phyloP scores from a whole-genome alignment of 2,888 invertebrate genomes.

The Gisinianus flammeolus region DNA sequence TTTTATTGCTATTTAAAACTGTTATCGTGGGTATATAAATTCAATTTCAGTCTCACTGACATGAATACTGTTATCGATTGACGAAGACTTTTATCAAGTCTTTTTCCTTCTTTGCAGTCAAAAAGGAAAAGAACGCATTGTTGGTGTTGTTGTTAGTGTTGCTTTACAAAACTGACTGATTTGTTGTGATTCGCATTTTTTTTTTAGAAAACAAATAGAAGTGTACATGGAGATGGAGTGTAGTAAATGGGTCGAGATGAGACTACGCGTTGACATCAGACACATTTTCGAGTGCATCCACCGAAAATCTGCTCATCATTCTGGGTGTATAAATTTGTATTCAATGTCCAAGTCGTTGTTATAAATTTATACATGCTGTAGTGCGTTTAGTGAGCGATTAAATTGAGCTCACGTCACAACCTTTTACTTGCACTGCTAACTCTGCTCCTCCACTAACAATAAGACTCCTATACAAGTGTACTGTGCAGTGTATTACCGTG shows the following conservation, averaged over 20 bases:
- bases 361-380: background rate
- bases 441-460: constrained; percentile 16
- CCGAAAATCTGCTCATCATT: constrained; percentile 42
- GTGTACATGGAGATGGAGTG: background rate
- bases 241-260: constrained; percentile 30
- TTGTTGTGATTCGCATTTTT: background rate
- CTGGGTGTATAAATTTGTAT: background rate
- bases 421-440: constrained; percentile 29
- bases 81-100: too few species aligned
- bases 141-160: too few species aligned
- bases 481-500: too few species aligned
- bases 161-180: too few species aligned
- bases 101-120: too few species aligned
- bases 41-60: too few species aligned
- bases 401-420: constrained; percentile 19
- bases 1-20: too few species aligned
- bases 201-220: background rate
- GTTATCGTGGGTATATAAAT: too few species aligned
- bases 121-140: too few species aligned
- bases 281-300: constrained; percentile 42
- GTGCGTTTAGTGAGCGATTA: background rate
- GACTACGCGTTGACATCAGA: constrained; percentile 31
- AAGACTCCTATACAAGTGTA: too few species aligned
- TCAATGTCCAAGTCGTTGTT: background rate
- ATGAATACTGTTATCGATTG: too few species aligned